Base-by-base conservation (phyloP, 2,113 vertebrate species). In the Typhlomys cinereus region DNA sequence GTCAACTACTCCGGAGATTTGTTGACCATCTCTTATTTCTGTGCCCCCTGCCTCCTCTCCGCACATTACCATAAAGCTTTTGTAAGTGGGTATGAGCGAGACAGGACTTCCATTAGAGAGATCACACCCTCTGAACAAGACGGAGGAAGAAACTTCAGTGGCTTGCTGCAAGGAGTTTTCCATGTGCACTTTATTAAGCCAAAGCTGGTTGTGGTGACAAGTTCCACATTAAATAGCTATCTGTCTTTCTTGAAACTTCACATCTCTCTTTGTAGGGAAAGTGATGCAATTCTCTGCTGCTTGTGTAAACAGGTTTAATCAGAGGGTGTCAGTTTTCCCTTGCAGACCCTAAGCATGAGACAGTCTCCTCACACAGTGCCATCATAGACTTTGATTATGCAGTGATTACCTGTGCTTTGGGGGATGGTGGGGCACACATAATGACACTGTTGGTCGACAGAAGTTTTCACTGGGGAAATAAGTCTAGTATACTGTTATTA, bases 381-480 rank as follows among this genome's bases (percentile, higher is more conserved):
- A 41, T 91, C 90, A 64, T 54, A 88, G 91, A 76, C 66, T 75
- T 73, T 64, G 90, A 74, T 80, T 54, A 66, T n/a, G 5, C 1
- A 23, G 89, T 95, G 93, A 96, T 97, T 96, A 95, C 95, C 97
- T 97, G 93, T 91, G 94, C 93, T 95, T 93, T 96, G 80, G 88
- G 95, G 93, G 93, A 96, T 92, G 93, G 96, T 78, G 46, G 52
- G 64, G 48, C 90, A 54, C 25, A 25, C 79, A 90, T 46, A 62
- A 21, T 69, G 80, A 89, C 96, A 96, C 95, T 95, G 83, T 97
- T 98, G 97, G 97, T 98, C 98, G 97, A 97, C 97, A 98, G 92
- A 91, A 97, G 91, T 97, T 98, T 97, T 96, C 97, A 96, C 97
- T 59, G 91, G 97, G 97, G 98, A 98, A 98, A 98, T 98, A 98